Percentiles rank a stretch among this genome's conserved stretches.
phyloP scores from a whole-genome alignment of 2,113 vertebrate species.

The Oreochromis niloticus region DNA sequence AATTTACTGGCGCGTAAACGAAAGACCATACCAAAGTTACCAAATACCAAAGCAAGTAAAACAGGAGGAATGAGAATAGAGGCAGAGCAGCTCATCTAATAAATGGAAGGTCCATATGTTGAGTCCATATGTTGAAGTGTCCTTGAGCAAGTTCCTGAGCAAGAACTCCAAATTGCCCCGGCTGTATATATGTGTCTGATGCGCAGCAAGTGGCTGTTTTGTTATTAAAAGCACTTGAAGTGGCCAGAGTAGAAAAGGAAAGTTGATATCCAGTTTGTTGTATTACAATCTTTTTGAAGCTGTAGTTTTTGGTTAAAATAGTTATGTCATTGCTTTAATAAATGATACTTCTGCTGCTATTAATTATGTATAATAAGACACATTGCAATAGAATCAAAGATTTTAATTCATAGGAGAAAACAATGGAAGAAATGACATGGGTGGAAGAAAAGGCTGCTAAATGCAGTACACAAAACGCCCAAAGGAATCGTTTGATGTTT shows the following conservation, averaged over 20 bases:
- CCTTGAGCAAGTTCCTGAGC: background rate
- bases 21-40: background rate
- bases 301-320: background rate
- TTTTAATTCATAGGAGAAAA: slow-evolving; percentile 17
- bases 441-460: background rate
- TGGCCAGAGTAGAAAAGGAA: background rate
- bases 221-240: background rate
- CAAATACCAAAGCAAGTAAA: background rate
- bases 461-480: background rate
- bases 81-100: background rate
- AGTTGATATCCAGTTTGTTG: background rate
- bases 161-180: background rate
- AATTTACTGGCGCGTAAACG: background rate
- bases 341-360: slow-evolving; percentile 7
- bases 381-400: slow-evolving; percentile 5
- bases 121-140: background rate
- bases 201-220: background rate
- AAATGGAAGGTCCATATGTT: background rate
- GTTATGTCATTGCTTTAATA: slow-evolving; percentile 22
- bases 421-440: background rate
- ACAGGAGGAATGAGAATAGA: background rate
- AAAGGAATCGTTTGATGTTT: slow-evolving; percentile 12
- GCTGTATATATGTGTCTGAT: background rate
- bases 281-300: background rate
- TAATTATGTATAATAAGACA: slow-evolving; percentile 37